These are phyloP conservation scores for Tichodroma muraria DNA, from an alignment of 2,113 vertebrate species.

Conservation along the genomic window DNA sequence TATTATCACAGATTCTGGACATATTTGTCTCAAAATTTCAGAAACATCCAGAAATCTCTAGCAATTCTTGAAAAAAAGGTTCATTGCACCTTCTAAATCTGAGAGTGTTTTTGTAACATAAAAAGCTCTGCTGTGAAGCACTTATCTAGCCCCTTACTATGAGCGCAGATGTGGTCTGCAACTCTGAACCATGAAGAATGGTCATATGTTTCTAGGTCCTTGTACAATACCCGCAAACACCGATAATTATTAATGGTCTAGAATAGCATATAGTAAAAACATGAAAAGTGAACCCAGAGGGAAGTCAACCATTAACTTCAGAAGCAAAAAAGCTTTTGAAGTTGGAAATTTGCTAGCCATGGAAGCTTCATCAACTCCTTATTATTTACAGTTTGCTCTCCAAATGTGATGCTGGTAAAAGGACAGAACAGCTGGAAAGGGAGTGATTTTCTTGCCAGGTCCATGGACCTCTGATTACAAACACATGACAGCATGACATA, in stretches of 20 bases:
- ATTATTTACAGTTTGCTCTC: not conserved
- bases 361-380: constrained; percentile 20
- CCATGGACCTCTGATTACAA: not conserved
- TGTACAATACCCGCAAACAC: not conserved
- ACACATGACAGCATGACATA: not conserved
- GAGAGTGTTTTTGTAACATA: not conserved
- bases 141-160: not conserved
- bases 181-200: not conserved
- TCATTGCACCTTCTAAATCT: not conserved
- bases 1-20: not conserved
- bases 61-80: not conserved
- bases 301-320: constrained; percentile 53
- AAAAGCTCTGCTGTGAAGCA: not conserved
- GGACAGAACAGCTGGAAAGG: not conserved
- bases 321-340: constrained; percentile 51
- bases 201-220: not conserved
- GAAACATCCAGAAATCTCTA: not conserved
- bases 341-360: constrained; percentile 19
- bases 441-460: not conserved
- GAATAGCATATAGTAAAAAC: constrained; percentile 34
- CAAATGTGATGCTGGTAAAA: not conserved
- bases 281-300: constrained; percentile 59
- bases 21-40: fast-evolving
- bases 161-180: constrained; percentile 12
- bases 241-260: constrained; percentile 23